Conservation (phyloP, 2,113 vertebrate species). For the Pterocles burchelli region DNA sequence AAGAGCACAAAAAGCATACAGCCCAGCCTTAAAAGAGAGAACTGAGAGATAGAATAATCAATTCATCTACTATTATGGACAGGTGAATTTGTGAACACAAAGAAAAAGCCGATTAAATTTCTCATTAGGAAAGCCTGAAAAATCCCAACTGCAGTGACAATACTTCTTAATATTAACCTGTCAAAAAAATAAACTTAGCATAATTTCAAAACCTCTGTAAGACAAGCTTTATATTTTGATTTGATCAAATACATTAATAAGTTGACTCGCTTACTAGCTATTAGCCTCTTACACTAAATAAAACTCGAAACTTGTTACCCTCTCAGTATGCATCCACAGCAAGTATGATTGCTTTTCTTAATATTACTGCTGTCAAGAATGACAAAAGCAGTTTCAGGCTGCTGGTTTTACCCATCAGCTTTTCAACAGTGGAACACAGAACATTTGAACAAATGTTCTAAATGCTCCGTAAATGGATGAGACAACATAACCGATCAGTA, state of each 20-base stretch:
- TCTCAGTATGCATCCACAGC: background rate
- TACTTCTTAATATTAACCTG: background rate
- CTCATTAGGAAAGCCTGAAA: background rate
- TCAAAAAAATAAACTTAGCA: background rate
- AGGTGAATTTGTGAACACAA: background rate
- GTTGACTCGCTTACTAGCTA: background rate
- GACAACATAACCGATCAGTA: accelerated
- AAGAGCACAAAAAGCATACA: background rate
- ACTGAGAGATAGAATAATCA: background rate
- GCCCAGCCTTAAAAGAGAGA: background rate
- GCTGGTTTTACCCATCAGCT: background rate
- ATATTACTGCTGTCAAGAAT: background rate
- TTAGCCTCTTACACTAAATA: background rate
- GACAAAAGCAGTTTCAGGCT: background rate
- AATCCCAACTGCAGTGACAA: background rate
- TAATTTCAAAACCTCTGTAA: background rate
- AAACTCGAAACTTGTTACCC: background rate
- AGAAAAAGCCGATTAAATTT: background rate
- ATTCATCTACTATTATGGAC: background rate
- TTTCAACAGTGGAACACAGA: background rate
- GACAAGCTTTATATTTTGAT: background rate
- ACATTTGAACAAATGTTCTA: background rate
- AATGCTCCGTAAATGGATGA: background rate
- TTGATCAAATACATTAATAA: background rate
- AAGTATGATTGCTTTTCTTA: background rate